Evolutionary conservation across 2,888 invertebrate genomes (phyloP), one percentile per base, ranked within the genome.

Genomic region (Parelbella ahira): DNA sequence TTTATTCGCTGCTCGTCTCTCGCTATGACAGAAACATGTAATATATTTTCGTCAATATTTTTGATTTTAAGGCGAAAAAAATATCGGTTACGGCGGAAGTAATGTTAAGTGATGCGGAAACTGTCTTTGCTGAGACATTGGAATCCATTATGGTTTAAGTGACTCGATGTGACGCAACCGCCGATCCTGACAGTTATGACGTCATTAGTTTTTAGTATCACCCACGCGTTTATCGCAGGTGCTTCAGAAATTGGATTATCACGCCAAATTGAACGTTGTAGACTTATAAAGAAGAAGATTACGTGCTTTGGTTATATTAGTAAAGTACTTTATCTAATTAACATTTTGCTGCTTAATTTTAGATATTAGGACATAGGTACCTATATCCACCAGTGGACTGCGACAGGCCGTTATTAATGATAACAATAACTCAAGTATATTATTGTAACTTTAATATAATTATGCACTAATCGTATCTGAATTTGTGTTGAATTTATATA

Each of bases 21-120:
- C 24, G 23, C 10, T 1, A 1, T n/a, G n/a, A n/a, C n/a, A n/a
- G n/a, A n/a, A n/a, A n/a, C n/a, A n/a, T n/a, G n/a, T n/a, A 4
- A 2, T 6, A 4, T 10, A 19, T 27, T 10, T 20, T 11, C 10
- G 3, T 2, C 33, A 20, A 33, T 21, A 33, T 28, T 41, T 68
- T 67, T 70, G 77, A 76, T 76, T 82, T 80, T 79, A 68, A 61
- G 63, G 67, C 68, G 58, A 68, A 74, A 73, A 63, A 75, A 75
- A 82, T 83, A 86, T 82, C 84, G 72, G 75, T 83, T 82, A 69
- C 82, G 66, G 56, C 76, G 86, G 86, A 86, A 84, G 75, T 80
- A 63, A 63, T 63, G 72, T 62, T 75, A 79, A 84, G 78, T 78
- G 83, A 74, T 45, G 78, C 66, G 78, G 81, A 84, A 83, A 84